These are phyloP conservation scores for Drosophila takahashii DNA, from an alignment of 1,140 invertebrate species.

Conservation along the genomic window DNA sequence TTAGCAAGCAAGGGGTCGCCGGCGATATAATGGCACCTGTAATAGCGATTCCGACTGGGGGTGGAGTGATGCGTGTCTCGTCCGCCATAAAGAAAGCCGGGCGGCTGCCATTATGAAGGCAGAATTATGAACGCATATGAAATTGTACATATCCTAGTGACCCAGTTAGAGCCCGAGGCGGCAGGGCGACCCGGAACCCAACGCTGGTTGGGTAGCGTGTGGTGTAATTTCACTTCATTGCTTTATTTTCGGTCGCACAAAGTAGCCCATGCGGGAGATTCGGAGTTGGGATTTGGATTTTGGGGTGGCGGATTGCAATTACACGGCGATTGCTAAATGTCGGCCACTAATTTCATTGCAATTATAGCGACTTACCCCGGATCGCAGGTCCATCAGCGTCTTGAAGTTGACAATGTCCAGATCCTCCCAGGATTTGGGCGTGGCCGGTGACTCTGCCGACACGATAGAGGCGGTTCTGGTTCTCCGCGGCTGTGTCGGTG, in stretches of 20 bases:
- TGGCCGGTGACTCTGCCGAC: conserved; percentile 34
- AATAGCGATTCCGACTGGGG: conserved; percentile 22
- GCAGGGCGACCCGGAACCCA: neutral
- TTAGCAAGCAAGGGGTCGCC: conserved; percentile 37
- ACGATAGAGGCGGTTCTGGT: neutral
- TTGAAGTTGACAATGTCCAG: conserved; percentile 85
- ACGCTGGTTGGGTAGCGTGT: conserved; percentile 51
- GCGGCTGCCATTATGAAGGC: conserved; percentile 63
- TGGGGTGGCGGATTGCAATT: conserved; percentile 19
- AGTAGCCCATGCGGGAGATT: neutral
- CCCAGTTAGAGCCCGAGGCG: conserved; percentile 55
- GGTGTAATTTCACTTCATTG: conserved; percentile 50
- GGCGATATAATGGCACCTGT: conserved; percentile 38
- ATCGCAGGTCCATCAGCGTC: conserved; percentile 86
- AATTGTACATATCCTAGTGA: conserved; percentile 76
- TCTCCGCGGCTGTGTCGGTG: conserved; percentile 11
- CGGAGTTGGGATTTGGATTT: neutral
- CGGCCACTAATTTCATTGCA: conserved; percentile 22
- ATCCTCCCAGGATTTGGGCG: conserved; percentile 85
- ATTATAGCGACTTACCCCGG: conserved; percentile 85
- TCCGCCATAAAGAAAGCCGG: conserved; percentile 57
- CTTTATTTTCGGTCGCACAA: conserved; percentile 21
- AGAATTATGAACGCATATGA: conserved; percentile 78
- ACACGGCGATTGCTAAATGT: conserved; percentile 35
- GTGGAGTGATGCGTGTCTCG: conserved; percentile 67